Conservation (phyloP, 2,888 invertebrate species). For the Tanytarsus gracilentus region DNA sequence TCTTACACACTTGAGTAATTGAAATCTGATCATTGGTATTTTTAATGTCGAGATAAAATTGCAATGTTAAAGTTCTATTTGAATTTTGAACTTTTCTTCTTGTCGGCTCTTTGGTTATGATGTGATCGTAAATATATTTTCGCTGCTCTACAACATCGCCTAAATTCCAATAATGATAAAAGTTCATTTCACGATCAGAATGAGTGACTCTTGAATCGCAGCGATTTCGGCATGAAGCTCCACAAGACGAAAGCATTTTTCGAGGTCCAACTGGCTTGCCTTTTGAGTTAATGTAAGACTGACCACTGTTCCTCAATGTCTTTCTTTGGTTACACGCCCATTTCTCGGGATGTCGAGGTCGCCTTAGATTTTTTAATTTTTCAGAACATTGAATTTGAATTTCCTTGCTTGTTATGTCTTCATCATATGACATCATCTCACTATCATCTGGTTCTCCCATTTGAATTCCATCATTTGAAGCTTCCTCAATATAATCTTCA, state of each 20-base stretch:
- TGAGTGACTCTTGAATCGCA: neutral
- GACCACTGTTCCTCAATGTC: conserved; percentile 4
- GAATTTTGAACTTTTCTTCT: neutral
- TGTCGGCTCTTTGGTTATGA: neutral
- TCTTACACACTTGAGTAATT: conserved; percentile 13
- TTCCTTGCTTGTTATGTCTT: neutral
- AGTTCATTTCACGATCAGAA: neutral
- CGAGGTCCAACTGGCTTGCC: neutral
- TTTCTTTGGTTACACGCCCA: conserved; percentile 15
- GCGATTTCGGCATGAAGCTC: neutral
- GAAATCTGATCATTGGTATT: neutral
- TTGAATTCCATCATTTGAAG: neutral
- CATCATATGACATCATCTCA: neutral
- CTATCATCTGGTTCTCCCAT: neutral
- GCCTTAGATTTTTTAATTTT: neutral
- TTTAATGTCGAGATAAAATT: conserved; percentile 3
- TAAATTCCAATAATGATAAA: neutral
- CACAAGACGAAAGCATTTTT: neutral
- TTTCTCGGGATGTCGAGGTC: neutral
- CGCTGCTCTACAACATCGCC: conserved; percentile 13
- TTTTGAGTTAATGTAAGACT: neutral
- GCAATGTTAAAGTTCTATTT: neutral
- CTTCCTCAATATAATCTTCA: neutral
- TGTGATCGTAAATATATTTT: conserved; percentile 15
- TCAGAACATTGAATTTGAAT: neutral